phyloP scores from a whole-genome alignment of 2,113 vertebrate genomes.

The Aldabrachelys gigantea region DNA sequence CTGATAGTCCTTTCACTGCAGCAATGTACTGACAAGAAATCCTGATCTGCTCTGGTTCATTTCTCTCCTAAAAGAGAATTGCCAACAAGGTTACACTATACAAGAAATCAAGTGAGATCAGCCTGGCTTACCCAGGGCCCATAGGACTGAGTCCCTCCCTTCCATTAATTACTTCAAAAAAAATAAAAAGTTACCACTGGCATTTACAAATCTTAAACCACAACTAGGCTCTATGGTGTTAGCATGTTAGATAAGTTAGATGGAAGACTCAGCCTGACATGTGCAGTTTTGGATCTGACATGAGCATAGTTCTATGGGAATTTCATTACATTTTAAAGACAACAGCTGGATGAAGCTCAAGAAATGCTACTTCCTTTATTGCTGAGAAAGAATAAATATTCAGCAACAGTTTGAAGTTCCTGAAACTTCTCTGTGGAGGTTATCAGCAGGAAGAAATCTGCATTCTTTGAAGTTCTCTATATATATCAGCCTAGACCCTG shows the following conservation, averaged over 20 bases:
- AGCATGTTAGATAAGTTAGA: background rate
- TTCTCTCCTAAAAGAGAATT: constrained; percentile 57
- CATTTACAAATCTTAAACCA: background rate
- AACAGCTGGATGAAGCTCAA: background rate
- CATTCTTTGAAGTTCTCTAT: background rate
- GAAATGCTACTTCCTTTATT: background rate
- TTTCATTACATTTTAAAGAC: background rate
- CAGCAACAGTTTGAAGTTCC: constrained; percentile 53
- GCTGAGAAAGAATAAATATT: constrained; percentile 14
- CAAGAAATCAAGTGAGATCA: background rate
- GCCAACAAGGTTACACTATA: background rate
- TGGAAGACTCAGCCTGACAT: background rate
- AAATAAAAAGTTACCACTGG: background rate
- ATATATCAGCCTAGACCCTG: background rate
- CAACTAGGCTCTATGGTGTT: background rate
- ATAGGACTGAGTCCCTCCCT: background rate
- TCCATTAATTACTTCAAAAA: background rate
- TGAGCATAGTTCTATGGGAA: background rate
- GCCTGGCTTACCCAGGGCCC: too few species aligned
- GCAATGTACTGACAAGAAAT: constrained; percentile 62
- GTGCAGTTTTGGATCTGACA: background rate
- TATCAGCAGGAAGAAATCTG: constrained; percentile 49
- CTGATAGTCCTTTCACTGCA: constrained; percentile 57
- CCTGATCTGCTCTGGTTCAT: constrained; percentile 59
- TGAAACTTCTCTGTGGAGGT: constrained; percentile 32